Percentiles rank a stretch among this genome's conserved stretches.
These are phyloP conservation scores for Macaria notata DNA, from an alignment of 2,888 invertebrate genomes.

Conservation along the genomic window DNA sequence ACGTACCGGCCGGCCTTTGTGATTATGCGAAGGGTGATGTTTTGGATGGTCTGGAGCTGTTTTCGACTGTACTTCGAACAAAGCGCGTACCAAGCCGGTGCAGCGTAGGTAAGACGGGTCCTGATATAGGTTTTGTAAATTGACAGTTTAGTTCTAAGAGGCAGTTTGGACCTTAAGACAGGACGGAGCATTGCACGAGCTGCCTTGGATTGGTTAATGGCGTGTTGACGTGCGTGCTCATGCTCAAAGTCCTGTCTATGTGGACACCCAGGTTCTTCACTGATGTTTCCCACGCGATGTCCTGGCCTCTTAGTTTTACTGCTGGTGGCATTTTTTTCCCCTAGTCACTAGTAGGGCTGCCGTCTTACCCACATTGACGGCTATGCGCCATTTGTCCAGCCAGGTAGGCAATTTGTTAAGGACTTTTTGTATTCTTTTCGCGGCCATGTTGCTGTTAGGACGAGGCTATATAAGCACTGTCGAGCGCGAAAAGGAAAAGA, in stretches of 20 bases:
- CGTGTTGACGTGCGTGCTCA: slow-evolving; percentile 25
- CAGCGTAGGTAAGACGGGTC: slow-evolving; percentile 26
- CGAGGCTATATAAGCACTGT: slow-evolving; percentile 7
- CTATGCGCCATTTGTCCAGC: too few relatives aligned
- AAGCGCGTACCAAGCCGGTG: slow-evolving; percentile 19
- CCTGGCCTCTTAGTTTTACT: slow-evolving; percentile 10
- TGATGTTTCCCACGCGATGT: slow-evolving; percentile 15
- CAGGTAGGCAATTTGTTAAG: too few relatives aligned
- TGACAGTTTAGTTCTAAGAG: slow-evolving; percentile 26
- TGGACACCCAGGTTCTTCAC: slow-evolving; percentile 32
- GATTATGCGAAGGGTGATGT: slow-evolving; percentile 2
- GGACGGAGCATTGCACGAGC: slow-evolving; percentile 23
- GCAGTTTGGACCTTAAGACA: slow-evolving; percentile 26
- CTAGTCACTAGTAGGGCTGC: neutral
- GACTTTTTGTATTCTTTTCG: neutral
- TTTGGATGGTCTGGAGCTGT: slow-evolving; percentile 2
- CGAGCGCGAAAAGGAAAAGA: slow-evolving; percentile 16
- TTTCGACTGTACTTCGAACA: neutral
- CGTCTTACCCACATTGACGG: too few relatives aligned
- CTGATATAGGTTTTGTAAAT: slow-evolving; percentile 32
- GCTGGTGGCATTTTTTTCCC: neutral
- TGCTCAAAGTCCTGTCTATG: slow-evolving; percentile 26
- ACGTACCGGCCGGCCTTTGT: slow-evolving; percentile 7
- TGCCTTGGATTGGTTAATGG: slow-evolving; percentile 5
- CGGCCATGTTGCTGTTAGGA: neutral